Conservation (phyloP, 2,888 invertebrate genomes). For the Diadegma fenestrale region DNA sequence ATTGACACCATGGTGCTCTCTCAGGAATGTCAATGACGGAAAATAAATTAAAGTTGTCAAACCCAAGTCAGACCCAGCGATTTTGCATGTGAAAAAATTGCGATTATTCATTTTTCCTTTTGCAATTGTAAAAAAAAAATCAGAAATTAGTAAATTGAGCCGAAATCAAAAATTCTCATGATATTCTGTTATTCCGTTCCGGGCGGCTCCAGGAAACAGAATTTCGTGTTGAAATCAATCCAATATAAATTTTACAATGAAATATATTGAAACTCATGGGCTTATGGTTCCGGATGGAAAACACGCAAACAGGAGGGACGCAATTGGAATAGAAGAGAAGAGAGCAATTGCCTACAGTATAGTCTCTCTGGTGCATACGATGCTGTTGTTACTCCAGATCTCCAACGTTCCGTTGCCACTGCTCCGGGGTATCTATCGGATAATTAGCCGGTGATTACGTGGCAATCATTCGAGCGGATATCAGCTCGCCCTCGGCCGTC, state of each 20-base stretch:
- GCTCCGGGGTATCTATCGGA: conserved; percentile 83
- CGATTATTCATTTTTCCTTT: too few species aligned
- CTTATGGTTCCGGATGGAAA: conserved; percentile 11
- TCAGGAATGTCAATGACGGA: conserved; percentile 4
- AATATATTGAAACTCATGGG: background rate
- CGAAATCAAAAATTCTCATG: background rate
- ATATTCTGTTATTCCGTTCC: background rate
- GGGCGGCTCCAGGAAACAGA: background rate
- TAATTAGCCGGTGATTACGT: conserved; percentile 85
- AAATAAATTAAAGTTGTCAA: conserved; percentile 34
- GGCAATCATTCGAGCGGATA: conserved; percentile 83
- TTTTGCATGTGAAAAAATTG: background rate
- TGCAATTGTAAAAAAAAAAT: too few species aligned
- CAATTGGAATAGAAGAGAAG: conserved; percentile 13
- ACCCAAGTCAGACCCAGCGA: background rate
- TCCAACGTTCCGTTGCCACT: conserved; percentile 65
- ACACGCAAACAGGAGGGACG: conserved; percentile 35
- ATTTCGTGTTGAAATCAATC: background rate
- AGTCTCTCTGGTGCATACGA: conserved; percentile 28
- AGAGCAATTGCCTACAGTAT: conserved; percentile 19
- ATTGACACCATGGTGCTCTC: conserved; percentile 18
- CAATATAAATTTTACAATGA: background rate
- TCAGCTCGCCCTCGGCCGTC: conserved; percentile 80
- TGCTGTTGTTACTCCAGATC: conserved; percentile 52
- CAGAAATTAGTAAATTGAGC: too few species aligned